These are phyloP conservation scores for Gymnoscelis rufifasciata DNA, from an alignment of 2,888 invertebrate species.

Conservation along the genomic window DNA sequence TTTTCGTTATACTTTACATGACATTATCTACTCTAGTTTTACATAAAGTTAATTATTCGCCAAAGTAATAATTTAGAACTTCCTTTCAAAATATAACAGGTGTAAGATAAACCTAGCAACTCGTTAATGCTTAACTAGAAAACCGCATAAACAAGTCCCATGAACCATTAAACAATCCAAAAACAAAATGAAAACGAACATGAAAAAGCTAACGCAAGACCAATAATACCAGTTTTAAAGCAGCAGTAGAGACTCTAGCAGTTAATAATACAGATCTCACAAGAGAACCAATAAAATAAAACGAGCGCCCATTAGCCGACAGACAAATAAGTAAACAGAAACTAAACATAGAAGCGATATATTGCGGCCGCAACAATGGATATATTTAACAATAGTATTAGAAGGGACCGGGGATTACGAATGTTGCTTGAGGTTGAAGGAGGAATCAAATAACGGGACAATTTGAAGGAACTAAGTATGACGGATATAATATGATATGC, in stretches of 20 bases:
- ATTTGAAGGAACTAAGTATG: neutral
- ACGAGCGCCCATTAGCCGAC: constrained; percentile 41
- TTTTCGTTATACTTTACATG: too few relatives aligned
- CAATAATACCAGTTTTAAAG: neutral
- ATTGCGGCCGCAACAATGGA: constrained; percentile 47
- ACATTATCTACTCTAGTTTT: too few relatives aligned
- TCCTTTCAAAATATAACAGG: too few relatives aligned
- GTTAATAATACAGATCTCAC: constrained; percentile 20
- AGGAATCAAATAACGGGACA: constrained; percentile 8
- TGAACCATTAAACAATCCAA: neutral
- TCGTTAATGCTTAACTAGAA: too few relatives aligned
- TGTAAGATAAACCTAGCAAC: too few relatives aligned
- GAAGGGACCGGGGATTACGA: constrained; percentile 35
- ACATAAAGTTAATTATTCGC: too few relatives aligned
- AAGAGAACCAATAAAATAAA: constrained; percentile 39
- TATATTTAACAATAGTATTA: constrained; percentile 45
- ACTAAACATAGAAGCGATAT: constrained; percentile 39
- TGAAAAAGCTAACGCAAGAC: neutral
- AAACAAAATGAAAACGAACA: neutral
- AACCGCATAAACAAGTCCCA: too few relatives aligned
- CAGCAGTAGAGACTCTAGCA: constrained; percentile 6
- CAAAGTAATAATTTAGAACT: too few relatives aligned
- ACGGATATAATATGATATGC: too few relatives aligned
- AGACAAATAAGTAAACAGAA: constrained; percentile 48
- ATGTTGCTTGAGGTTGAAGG: constrained; percentile 12